Evolutionary conservation across 1,140 invertebrate genomes (phyloP).

Genomic region (Rhopalosiphum padi): DNA sequence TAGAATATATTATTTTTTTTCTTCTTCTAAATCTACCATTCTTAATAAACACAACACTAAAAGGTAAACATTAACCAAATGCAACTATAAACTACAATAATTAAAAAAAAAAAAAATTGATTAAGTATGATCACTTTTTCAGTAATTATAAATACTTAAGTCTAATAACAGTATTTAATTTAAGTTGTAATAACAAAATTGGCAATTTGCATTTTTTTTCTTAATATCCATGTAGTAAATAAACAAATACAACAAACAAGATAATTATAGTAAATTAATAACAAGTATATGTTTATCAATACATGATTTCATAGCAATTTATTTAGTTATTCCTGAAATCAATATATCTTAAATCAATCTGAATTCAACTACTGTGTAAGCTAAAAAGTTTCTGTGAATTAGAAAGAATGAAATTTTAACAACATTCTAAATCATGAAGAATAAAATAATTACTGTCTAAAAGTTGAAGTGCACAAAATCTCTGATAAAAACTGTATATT

Average conservation of each 20-base stretch:
- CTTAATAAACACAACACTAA: conserved; percentile 2
- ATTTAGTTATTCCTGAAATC: background rate
- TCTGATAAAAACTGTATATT: background rate
- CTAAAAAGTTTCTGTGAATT: background rate
- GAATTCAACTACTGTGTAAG: background rate
- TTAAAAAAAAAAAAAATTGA: background rate
- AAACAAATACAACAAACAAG: background rate
- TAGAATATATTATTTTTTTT: background rate
- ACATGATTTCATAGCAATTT: background rate
- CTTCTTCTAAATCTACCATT: background rate
- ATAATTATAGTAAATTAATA: background rate
- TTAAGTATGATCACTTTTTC: background rate
- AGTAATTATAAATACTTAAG: background rate
- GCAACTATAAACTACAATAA: background rate
- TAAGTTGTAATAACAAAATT: background rate
- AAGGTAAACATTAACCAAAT: background rate
- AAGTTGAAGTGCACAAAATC: background rate
- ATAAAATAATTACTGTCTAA: background rate
- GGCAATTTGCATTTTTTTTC: background rate
- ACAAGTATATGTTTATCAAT: background rate
- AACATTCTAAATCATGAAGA: background rate
- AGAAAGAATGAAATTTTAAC: background rate
- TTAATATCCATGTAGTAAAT: background rate
- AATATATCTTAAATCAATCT: background rate
- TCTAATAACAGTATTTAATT: background rate